phyloP scores from a whole-genome alignment of 2,888 invertebrate species.

The Baronia brevicornis region DNA sequence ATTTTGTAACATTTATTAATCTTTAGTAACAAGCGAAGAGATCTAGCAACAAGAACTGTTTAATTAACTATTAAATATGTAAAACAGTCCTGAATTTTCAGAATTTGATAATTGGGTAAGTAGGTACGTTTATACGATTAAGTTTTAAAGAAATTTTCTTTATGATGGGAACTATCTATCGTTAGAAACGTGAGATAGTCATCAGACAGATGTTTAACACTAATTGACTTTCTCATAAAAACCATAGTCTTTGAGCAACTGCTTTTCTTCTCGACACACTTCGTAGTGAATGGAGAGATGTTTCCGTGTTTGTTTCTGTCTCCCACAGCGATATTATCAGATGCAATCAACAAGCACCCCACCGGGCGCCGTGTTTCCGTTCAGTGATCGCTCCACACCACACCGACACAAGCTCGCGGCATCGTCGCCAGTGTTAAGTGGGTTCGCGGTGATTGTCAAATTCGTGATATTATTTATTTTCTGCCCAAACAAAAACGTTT shows the following conservation, averaged over 20 bases:
- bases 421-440: conserved; percentile 9
- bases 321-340: conserved; percentile 32
- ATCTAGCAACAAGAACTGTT: no score
- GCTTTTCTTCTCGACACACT: conserved; percentile 20
- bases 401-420: conserved; percentile 9
- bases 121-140: no score
- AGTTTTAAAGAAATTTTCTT: no score
- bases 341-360: conserved; percentile 13
- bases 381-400: conserved; percentile 17
- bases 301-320: conserved; percentile 22
- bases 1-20: no score
- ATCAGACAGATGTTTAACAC: conserved; percentile 15
- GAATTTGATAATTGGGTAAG: no score
- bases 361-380: conserved; percentile 18
- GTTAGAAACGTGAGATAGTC: conserved; percentile 16
- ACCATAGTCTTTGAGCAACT: conserved; percentile 18
- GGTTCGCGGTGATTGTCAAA: conserved; percentile 1
- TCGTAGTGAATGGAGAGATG: conserved; percentile 12
- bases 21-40: no score
- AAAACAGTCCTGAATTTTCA: no score
- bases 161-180: no score
- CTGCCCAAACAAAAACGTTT: not conserved
- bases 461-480: no score
- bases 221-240: conserved; percentile 12
- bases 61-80: no score